Evolutionary conservation across 2,797 vertebrate species (phyloP).

Genomic region (Sebastes hubbsi): DNA sequence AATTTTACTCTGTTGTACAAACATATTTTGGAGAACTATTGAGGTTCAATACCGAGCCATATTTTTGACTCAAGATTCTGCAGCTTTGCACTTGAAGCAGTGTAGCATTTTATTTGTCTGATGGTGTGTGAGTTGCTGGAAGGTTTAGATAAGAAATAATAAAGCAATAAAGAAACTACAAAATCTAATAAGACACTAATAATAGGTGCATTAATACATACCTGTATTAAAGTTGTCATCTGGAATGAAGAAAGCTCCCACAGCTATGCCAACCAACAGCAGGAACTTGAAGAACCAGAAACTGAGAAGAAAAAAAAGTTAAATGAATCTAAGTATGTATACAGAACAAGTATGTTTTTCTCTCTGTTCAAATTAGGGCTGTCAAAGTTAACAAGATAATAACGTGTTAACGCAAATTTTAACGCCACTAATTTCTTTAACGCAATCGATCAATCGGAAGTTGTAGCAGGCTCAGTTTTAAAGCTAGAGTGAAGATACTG

Average conservation of each 20-base stretch:
- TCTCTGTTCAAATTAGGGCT: too few species aligned
- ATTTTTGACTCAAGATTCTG: background rate
- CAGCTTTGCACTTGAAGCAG: background rate
- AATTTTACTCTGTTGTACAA: background rate
- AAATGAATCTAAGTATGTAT: background rate
- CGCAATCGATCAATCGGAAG: rapidly evolving
- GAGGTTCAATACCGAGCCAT: background rate
- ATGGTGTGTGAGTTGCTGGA: background rate
- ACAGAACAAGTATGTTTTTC: background rate
- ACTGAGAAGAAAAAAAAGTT: constrained; percentile 57
- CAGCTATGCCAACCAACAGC: constrained; percentile 87
- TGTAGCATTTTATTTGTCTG: background rate
- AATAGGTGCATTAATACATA: constrained; percentile 37
- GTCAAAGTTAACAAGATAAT: rapidly evolving
- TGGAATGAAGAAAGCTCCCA: constrained; percentile 95
- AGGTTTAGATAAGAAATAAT: background rate
- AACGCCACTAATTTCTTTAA: too few species aligned
- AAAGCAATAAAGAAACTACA: background rate
- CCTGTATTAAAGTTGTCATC: constrained; percentile 87
- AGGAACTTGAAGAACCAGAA: constrained; percentile 98
- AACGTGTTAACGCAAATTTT: too few species aligned
- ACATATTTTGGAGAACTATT: background rate
- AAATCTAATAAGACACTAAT: background rate
- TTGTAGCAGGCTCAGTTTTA: too few species aligned
- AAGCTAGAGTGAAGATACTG: too few species aligned